Conservation (phyloP, 2,797 vertebrate genomes). For the Hapalemur alaotrensis region DNA sequence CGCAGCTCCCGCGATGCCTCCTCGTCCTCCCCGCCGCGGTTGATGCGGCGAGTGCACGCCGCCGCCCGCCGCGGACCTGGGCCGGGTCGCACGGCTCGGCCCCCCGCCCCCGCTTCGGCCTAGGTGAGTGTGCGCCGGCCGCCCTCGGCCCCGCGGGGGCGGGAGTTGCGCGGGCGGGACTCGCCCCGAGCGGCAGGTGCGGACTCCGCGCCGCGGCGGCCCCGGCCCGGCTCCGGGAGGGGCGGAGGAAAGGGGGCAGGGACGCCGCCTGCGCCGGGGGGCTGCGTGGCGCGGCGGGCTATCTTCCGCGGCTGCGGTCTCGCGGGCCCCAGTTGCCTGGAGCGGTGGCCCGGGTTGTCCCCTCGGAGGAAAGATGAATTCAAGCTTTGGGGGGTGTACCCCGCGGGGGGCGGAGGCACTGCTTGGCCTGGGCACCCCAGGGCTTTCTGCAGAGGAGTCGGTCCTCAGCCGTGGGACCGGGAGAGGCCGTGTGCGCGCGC, state of each 20-base stretch:
- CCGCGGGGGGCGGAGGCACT: neutral
- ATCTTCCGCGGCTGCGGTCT: neutral
- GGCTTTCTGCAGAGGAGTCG: neutral
- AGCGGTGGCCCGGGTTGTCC: neutral
- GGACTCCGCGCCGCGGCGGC: neutral
- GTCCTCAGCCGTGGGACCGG: too few relatives aligned
- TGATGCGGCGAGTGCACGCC: constrained; percentile 47
- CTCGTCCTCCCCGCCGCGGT: constrained; percentile 5
- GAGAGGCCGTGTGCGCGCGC: neutral
- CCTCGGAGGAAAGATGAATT: neutral
- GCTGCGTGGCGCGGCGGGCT: neutral
- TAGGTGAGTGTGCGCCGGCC: constrained; percentile 59
- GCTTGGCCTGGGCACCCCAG: neutral
- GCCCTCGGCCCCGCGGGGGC: neutral
- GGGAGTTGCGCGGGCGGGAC: neutral
- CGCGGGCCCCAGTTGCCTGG: neutral
- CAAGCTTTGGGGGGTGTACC: neutral
- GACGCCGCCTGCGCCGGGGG: neutral
- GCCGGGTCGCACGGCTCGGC: neutral
- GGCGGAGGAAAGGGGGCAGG: neutral
- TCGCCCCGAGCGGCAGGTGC: constrained; percentile 54
- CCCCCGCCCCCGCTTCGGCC: constrained; percentile 4
- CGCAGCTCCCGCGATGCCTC: constrained; percentile 34
- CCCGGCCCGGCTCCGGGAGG: neutral
- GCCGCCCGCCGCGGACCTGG: constrained; percentile 12